A percentile compares a stretch with the other conserved stretches of the same genome.
Conservation (phyloP, 2,888 invertebrate genomes). For the Acrobasis consociella region DNA sequence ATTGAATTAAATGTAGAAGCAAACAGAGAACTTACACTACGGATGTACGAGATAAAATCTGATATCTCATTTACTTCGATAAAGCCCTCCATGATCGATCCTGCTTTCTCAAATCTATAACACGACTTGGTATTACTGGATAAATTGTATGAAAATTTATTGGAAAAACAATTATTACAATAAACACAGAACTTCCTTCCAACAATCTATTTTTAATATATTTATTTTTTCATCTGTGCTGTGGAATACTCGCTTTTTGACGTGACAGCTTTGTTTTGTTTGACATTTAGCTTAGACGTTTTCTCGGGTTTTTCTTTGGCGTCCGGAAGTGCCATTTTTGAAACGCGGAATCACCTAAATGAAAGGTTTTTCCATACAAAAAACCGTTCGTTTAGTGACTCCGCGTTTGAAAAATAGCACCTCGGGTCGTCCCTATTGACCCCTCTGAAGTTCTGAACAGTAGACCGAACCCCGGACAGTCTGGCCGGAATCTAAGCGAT, state of each 20-base stretch:
- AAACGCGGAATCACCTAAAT: no score
- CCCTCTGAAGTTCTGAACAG: no score
- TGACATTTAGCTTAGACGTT: background rate
- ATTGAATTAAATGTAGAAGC: background rate
- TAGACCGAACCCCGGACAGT: background rate
- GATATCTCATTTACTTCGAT: conserved; percentile 89
- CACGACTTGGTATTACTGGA: background rate
- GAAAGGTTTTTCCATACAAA: no score
- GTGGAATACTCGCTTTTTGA: background rate
- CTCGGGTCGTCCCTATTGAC: no score
- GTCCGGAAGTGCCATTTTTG: background rate
- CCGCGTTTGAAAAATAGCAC: no score
- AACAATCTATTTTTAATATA: background rate
- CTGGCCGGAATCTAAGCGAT: background rate
- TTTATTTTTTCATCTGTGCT: conserved; percentile 1
- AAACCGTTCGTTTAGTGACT: no score
- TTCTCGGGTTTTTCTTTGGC: no score
- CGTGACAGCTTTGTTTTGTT: no score
- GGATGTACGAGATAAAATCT: conserved; percentile 89
- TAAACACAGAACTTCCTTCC: background rate
- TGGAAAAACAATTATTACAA: background rate
- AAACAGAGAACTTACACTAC: conserved; percentile 85
- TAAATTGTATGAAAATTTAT: background rate
- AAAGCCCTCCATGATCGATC: conserved; percentile 81
- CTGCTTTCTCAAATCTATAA: background rate